Evolutionary conservation across 2,113 vertebrate genomes (phyloP), one percentile per base, ranked within the genome.

Genomic region (Pollachius pollachius): DNA sequence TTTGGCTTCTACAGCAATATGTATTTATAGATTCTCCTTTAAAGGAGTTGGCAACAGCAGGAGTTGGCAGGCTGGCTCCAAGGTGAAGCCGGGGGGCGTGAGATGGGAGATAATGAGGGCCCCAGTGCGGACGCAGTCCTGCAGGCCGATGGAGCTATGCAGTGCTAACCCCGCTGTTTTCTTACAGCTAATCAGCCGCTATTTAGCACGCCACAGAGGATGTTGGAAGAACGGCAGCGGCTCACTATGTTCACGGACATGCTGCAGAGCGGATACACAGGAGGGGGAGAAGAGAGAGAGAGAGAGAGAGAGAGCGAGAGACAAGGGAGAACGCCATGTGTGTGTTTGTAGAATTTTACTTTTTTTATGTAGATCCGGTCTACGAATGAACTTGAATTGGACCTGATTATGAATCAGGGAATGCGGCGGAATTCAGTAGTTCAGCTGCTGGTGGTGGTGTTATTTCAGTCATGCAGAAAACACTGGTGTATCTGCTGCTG

Each of bases 71-170:
- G 30, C 30, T 30, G 30, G 30, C 30, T 30, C 30, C 30, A 30
- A 30, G 30, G 30, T 30, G 30, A 30, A 30, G 30, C 3, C 30
- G 30, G 30, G 21, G 2, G 21, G 48, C 48, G 48, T 15, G 62
- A 81, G 83, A 87, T 66, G 78, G 70, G 27, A 68, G 75, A 84
- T 88, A 89, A 88, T 37, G 25, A 86, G 77, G 68, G 52, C 52
- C 52, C 12, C 52, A 54, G 52, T 3, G 52, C 4, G 52, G 11
- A 16, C 16, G 52, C 52, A 54, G 16, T 3, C 52, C 52, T 3
- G 52, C 52, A 16, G 52, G 4, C 4, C 12, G 12, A 54, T 16
- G 12, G 52, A 3, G 52, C 52, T 11, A 30, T 30, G 30, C 52
- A 3, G 52, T 16, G 52, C 52, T 54, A 54, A 54, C 52, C 12